These are phyloP conservation scores for Aspidapion aeneum DNA, from an alignment of 2,888 invertebrate species.

Conservation along the genomic window DNA sequence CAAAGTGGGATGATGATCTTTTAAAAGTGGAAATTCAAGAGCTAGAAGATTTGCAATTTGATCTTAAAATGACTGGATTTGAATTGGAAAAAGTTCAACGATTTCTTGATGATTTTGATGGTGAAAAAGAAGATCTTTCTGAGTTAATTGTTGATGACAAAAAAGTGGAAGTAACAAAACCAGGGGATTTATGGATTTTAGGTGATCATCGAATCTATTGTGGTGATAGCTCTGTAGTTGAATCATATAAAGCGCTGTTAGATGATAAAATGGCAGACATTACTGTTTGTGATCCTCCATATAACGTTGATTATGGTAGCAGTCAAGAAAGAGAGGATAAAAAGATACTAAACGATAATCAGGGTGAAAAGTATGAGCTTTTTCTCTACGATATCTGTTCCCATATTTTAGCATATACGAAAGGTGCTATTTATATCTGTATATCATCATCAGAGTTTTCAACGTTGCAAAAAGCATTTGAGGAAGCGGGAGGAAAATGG, in stretches of 20 bases:
- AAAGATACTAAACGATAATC: no score
- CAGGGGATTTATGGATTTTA: slow-evolving; percentile 5
- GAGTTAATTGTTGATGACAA: neutral
- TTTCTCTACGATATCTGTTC: no score
- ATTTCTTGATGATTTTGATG: slow-evolving; percentile 12
- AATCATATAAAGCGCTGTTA: slow-evolving; percentile 15
- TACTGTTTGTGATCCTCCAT: no score
- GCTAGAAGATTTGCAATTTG: slow-evolving; percentile 19
- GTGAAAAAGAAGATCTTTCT: neutral
- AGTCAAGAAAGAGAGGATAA: no score
- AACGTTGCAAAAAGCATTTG: no score
- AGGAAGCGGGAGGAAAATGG: no score
- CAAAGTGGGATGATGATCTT: slow-evolving; percentile 15
- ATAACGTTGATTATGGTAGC: no score
- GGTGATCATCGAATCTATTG: slow-evolving; percentile 13
- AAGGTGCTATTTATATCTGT: no score
- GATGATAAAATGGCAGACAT: no score
- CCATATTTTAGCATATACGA: no score
- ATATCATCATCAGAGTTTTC: no score
- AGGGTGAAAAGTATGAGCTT: no score
- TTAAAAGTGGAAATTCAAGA: slow-evolving; percentile 19
- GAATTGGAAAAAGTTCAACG: slow-evolving; percentile 17
- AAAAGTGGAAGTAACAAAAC: slow-evolving; percentile 3
- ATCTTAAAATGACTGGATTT: slow-evolving; percentile 18
- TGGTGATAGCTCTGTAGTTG: slow-evolving; percentile 16